Percentiles rank a stretch among this genome's conserved stretches.
Evolutionary conservation across 2,113 vertebrate genomes (phyloP).

Genomic region (Aptenodytes forsteri): DNA sequence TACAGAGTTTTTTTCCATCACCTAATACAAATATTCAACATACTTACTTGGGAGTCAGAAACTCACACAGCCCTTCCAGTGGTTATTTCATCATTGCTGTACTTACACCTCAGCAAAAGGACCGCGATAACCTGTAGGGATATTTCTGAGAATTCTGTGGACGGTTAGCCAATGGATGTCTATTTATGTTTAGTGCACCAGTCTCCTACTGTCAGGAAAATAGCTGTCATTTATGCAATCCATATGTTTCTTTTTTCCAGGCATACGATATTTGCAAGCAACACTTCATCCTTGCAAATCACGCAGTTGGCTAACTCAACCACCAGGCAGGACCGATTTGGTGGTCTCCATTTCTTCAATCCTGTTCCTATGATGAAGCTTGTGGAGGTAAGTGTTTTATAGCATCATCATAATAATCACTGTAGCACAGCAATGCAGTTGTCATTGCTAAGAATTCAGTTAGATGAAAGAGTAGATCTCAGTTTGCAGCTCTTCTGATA

Average conservation of each 20-base stretch:
- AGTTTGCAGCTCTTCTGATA: background rate
- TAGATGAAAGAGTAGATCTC: background rate
- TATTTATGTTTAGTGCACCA: background rate
- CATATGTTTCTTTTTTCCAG: constrained; percentile 62
- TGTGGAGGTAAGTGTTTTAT: constrained; percentile 82
- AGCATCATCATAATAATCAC: background rate
- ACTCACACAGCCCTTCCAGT: background rate
- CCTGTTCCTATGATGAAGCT: constrained; percentile 97
- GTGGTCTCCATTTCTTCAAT: constrained; percentile 97
- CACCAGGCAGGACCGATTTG: constrained; percentile 89
- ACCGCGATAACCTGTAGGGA: background rate
- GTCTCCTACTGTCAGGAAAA: background rate
- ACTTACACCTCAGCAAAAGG: background rate
- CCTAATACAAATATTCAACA: background rate
- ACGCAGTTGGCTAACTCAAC: constrained; percentile 88
- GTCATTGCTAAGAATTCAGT: background rate
- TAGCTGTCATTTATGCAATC: background rate
- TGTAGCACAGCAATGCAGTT: background rate
- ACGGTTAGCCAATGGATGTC: background rate
- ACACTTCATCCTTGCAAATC: constrained; percentile 95
- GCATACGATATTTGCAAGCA: constrained; percentile 94
- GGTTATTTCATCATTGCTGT: background rate
- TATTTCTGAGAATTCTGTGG: background rate
- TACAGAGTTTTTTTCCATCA: background rate
- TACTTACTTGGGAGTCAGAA: background rate